These are phyloP conservation scores for Drosophila ochracea DNA, from an alignment of 2,888 invertebrate species.

Conservation along the genomic window DNA sequence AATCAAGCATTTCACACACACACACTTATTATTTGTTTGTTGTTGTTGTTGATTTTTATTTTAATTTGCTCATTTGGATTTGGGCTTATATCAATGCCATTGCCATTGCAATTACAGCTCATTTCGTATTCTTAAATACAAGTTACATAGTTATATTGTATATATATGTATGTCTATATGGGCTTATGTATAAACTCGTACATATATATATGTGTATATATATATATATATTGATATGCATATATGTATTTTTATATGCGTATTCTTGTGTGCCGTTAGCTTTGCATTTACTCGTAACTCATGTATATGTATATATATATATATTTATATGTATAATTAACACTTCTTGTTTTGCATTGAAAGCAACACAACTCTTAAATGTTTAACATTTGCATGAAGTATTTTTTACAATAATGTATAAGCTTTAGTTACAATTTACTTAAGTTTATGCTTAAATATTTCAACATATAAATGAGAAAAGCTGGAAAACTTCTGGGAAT, in stretches of 20 bases:
- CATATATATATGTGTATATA: constrained; percentile 25
- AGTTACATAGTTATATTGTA: constrained; percentile 65
- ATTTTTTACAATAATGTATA: constrained; percentile 55
- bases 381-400: constrained; percentile 58
- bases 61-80: constrained; percentile 47
- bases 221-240: constrained; percentile 35
- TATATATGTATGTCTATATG: constrained; percentile 47
- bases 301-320: constrained; percentile 31
- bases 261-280: constrained; percentile 50
- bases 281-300: constrained; percentile 44
- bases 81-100: constrained; percentile 29
- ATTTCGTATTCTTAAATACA: constrained; percentile 77
- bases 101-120: constrained; percentile 63
- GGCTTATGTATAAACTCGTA: constrained; percentile 31
- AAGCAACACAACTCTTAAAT: constrained; percentile 67
- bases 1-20: constrained; percentile 72
- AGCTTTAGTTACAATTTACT: constrained; percentile 47
- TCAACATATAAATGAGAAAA: constrained; percentile 6
- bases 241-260: constrained; percentile 35
- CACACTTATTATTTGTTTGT: constrained; percentile 25
- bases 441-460: constrained; percentile 23
- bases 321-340: constrained; percentile 44
- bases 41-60: constrained; percentile 57
- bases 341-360: constrained; percentile 40
- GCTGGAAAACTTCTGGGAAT: neutral